A percentile compares a stretch with the other conserved stretches of the same genome.
phyloP scores from a whole-genome alignment of 2,113 vertebrate genomes.

The Actenoides hombroni region DNA sequence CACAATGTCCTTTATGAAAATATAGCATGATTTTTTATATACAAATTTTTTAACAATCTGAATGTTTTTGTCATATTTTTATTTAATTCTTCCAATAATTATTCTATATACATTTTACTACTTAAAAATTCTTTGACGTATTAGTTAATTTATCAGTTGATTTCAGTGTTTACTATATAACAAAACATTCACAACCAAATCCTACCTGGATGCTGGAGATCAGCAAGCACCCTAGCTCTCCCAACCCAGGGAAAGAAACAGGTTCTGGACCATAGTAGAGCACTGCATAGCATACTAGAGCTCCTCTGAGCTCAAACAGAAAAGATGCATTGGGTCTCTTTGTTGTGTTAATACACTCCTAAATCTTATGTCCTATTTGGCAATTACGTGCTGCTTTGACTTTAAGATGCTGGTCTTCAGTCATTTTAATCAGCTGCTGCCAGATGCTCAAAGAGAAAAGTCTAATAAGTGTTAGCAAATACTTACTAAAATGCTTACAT shows the following conservation, averaged over 20 bases:
- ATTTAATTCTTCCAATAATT: not conserved
- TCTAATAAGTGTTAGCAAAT: not conserved
- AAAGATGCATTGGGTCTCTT: not conserved
- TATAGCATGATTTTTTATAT: not conserved
- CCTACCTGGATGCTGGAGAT: not conserved
- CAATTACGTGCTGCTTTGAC: constrained; percentile 24
- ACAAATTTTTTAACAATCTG: not conserved
- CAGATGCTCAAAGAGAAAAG: not conserved
- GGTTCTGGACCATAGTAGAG: not conserved
- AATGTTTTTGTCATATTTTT: not conserved
- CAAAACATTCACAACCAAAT: not conserved
- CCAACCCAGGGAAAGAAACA: not conserved
- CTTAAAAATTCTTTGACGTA: not conserved
- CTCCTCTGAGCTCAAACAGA: not conserved
- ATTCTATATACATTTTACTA: not conserved
- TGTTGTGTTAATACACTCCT: not conserved
- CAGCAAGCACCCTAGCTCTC: not conserved
- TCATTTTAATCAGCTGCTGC: constrained; percentile 17
- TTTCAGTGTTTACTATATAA: not conserved
- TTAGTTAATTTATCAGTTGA: not conserved
- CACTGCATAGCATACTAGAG: not conserved
- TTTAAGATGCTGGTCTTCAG: not conserved
- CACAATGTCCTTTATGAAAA: not conserved
- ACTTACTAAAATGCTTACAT: not conserved
- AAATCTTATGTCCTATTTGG: not conserved